A percentile compares a stretch with the other conserved stretches of the same genome.
phyloP scores from a whole-genome alignment of 2,797 vertebrate genomes.

The Enoplosus armatus region DNA sequence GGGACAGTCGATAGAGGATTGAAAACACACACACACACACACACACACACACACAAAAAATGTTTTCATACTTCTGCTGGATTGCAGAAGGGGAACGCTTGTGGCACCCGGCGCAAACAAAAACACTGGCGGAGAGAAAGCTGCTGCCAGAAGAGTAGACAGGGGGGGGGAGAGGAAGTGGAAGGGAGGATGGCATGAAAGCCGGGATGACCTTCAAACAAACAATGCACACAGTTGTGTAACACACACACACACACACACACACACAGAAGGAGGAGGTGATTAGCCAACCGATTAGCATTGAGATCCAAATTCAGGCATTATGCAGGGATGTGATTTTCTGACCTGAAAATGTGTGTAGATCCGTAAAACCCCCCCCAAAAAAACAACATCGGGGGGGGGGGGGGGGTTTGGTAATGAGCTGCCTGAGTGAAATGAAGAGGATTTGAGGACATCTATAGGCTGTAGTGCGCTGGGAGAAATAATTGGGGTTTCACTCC shows the following conservation, averaged over 20 bases:
- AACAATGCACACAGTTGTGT: conserved; percentile 40
- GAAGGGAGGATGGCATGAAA: conserved; percentile 16
- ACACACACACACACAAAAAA: conserved; percentile 5
- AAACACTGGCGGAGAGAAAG: conserved; percentile 10
- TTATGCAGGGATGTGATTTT: no score
- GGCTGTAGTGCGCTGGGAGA: no score
- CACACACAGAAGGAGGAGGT: conserved; percentile 25
- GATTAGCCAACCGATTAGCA: not conserved
- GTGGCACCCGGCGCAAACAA: conserved; percentile 20
- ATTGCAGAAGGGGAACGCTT: conserved; percentile 39
- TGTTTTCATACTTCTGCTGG: conserved; percentile 32
- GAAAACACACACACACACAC: no score
- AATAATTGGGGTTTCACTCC: no score
- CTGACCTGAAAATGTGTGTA: no score
- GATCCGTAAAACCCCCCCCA: no score
- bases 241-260: conserved; percentile 36
- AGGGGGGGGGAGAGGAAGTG: not conserved
- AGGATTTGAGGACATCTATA: no score
- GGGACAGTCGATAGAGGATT: conserved; percentile 53
- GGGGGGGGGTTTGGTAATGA: no score
- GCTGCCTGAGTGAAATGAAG: no score
- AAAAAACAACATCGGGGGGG: no score
- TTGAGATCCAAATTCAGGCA: not conserved
- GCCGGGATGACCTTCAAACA: conserved; percentile 56
- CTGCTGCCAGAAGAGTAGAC: conserved; percentile 31